Evolutionary conservation across 2,888 invertebrate genomes (phyloP).

Genomic region (Andrena minutula): DNA sequence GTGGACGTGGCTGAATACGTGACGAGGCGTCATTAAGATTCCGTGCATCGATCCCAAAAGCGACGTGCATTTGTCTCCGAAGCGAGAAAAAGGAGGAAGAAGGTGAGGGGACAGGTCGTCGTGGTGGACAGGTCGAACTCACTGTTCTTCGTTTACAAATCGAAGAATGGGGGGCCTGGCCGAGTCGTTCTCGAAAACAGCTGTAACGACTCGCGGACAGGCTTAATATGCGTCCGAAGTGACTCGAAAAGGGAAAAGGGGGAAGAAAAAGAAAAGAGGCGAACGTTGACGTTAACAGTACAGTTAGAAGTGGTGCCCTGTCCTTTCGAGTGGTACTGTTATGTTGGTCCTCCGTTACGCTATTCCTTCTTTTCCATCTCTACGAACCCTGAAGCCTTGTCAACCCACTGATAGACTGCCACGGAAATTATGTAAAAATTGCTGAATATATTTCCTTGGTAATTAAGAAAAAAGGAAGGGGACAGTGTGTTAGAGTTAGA

Average conservation of each 20-base stretch:
- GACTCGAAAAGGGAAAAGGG: slow-evolving; percentile 48
- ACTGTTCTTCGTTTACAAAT: slow-evolving; percentile 48
- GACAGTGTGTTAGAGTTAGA: background rate
- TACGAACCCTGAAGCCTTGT: background rate
- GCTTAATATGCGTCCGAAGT: slow-evolving; percentile 58
- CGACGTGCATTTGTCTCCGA: slow-evolving; percentile 66
- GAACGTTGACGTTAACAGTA: slow-evolving; percentile 45
- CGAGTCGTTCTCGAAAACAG: slow-evolving; percentile 47
- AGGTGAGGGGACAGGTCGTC: slow-evolving; percentile 28
- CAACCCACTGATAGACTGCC: background rate
- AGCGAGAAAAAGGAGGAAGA: slow-evolving; percentile 62
- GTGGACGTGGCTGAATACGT: slow-evolving; percentile 54
- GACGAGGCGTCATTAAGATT: slow-evolving; percentile 71
- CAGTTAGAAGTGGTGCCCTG: slow-evolving; percentile 46
- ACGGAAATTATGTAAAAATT: background rate
- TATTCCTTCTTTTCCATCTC: background rate
- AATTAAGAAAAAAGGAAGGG: background rate
- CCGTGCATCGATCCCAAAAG: slow-evolving; percentile 65
- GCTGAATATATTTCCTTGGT: background rate
- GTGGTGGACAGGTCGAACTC: slow-evolving; percentile 21
- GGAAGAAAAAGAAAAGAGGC: slow-evolving; percentile 24
- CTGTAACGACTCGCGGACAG: slow-evolving; percentile 53
- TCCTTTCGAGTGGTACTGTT: slow-evolving; percentile 47
- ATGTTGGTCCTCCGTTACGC: slow-evolving; percentile 13
- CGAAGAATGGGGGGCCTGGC: slow-evolving; percentile 46